These are phyloP conservation scores for Archocentrus centrarchus DNA, from an alignment of 2,113 vertebrate species.

Conservation along the genomic window DNA sequence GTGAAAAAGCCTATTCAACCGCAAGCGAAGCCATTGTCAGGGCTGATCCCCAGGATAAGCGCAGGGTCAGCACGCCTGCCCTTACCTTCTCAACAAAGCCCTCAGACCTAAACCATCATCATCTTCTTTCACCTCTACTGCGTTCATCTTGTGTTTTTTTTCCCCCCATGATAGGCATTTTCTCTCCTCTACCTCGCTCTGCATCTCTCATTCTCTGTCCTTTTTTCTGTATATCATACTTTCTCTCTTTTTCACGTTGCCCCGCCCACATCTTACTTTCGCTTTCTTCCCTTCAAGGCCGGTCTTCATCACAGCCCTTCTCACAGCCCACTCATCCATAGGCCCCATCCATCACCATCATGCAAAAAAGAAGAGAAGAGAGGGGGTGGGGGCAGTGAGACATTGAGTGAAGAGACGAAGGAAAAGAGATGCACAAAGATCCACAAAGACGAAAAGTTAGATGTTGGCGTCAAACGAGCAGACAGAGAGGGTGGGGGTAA, in stretches of 20 bases:
- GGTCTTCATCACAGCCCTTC: conserved; percentile 68
- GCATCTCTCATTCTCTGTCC: conserved; percentile 24
- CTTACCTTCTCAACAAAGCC: conserved; percentile 30
- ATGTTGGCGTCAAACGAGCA: conserved; percentile 36
- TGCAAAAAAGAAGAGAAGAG: conserved; percentile 38
- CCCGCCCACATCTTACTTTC: conserved; percentile 42
- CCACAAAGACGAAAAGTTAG: conserved; percentile 52
- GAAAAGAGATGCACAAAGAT: conserved; percentile 35
- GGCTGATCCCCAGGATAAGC: conserved; percentile 18
- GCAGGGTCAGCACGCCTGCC: conserved; percentile 22
- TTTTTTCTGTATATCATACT: conserved; percentile 34
- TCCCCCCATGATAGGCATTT: neutral
- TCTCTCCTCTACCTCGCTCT: conserved; percentile 21
- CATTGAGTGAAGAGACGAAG: conserved; percentile 27
- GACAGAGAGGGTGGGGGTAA: neutral
- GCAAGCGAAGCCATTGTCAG: conserved; percentile 5
- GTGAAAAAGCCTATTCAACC: neutral
- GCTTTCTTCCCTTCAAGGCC: conserved; percentile 73
- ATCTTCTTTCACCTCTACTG: conserved; percentile 19
- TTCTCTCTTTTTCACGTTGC: conserved; percentile 24
- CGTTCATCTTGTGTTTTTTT: neutral
- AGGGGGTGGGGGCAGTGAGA: conserved; percentile 27
- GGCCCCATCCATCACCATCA: conserved; percentile 80
- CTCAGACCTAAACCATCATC: conserved; percentile 26
- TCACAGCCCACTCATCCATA: conserved; percentile 74